Conservation (phyloP, 2,888 invertebrate species). For the Onchidella celtica region DNA sequence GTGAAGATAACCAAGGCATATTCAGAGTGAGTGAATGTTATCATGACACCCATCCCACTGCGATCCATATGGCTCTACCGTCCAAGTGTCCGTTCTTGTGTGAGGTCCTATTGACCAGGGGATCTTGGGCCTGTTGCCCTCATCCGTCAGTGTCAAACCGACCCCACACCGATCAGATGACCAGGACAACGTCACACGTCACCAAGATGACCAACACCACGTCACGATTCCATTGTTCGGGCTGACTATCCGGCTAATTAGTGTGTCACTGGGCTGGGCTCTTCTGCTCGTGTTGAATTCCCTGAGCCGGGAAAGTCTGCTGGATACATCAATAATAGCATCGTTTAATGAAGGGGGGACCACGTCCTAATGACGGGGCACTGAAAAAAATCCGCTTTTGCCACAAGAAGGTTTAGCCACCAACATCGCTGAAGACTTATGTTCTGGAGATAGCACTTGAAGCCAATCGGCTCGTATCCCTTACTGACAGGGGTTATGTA, state of each 20-base stretch:
- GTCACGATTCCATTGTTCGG: conserved; percentile 14
- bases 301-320: conserved; percentile 9
- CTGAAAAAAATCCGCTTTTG: conserved; percentile 14
- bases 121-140: background rate
- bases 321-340: background rate
- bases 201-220: conserved; percentile 1
- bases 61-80: too few species aligned
- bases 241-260: conserved; percentile 34
- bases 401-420: background rate
- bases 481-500: conserved; percentile 17
- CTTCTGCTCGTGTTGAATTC: conserved; percentile 19
- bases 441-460: background rate
- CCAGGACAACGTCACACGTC: conserved; percentile 1
- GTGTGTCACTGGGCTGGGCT: conserved; percentile 25
- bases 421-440: background rate
- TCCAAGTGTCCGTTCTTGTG: too few species aligned
- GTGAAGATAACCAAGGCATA: too few species aligned
- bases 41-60: too few species aligned
- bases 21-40: too few species aligned
- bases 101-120: background rate
- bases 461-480: background rate
- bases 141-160: conserved; percentile 32
- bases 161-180: background rate
- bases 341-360: background rate
- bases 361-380: background rate